phyloP scores from a whole-genome alignment of 2,113 vertebrate genomes.

The Callipepla californica region DNA sequence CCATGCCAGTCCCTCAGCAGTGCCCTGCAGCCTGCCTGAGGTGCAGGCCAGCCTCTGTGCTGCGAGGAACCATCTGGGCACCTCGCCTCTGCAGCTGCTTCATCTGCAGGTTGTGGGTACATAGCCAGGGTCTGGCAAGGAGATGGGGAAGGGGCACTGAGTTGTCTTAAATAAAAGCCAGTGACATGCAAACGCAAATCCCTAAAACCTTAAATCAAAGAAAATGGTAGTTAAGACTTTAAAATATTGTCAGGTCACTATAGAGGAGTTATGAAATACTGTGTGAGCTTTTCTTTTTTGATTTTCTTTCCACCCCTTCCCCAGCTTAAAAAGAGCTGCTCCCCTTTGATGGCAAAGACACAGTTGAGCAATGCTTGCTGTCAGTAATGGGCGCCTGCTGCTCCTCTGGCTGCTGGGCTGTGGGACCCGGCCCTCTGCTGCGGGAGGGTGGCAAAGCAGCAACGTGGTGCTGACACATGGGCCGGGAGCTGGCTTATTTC shows the following conservation, averaged over 20 bases:
- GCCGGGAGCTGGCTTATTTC: conserved; percentile 13
- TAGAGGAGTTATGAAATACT: not conserved
- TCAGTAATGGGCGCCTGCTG: conserved; percentile 43
- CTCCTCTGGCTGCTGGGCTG: conserved; percentile 47
- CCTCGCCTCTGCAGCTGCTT: not conserved
- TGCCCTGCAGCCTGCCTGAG: not conserved
- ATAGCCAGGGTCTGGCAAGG: not conserved
- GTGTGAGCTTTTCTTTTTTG: not conserved
- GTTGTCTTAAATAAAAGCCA: rapidly evolving
- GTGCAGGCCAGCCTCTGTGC: not conserved
- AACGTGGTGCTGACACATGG: conserved; percentile 22
- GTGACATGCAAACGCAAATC: not conserved
- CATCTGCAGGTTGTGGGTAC: not conserved
- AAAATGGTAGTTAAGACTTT: not conserved
- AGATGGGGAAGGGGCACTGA: not conserved
- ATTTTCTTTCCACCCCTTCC: not conserved
- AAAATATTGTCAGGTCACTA: not conserved
- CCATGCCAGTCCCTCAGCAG: not conserved
- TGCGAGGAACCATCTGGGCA: not conserved
- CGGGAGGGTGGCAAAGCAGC: conserved; percentile 18
- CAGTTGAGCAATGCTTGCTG: conserved; percentile 56
- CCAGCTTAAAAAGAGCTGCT: not conserved
- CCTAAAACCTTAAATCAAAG: not conserved
- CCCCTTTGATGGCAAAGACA: conserved; percentile 26
- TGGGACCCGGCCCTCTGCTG: conserved; percentile 23